Percentiles rank a stretch among this genome's conserved stretches.
Evolutionary conservation across 2,113 vertebrate species (phyloP).

Genomic region (Piliocolobus tephrosceles): DNA sequence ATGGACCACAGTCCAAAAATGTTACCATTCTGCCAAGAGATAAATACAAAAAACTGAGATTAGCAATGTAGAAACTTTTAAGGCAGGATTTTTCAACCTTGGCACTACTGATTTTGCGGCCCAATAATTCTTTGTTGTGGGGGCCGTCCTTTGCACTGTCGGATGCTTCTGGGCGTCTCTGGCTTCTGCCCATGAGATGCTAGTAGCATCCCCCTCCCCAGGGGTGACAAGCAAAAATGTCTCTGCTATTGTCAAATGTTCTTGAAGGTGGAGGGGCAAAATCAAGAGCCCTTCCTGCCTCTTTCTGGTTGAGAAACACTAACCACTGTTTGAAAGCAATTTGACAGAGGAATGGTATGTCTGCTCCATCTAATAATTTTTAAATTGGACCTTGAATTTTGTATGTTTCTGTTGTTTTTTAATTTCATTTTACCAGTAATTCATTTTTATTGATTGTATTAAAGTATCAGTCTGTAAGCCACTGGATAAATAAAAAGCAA

Average conservation of each 20-base stretch:
- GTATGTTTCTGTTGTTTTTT: neutral
- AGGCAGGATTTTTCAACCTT: neutral
- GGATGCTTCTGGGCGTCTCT: neutral
- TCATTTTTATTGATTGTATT: constrained; percentile 61
- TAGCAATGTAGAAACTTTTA: neutral
- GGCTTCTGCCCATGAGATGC: neutral
- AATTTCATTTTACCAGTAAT: constrained; percentile 58
- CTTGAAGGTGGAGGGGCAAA: neutral
- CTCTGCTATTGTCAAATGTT: neutral
- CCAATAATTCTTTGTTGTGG: neutral
- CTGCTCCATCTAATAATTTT: neutral
- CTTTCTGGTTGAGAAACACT: neutral
- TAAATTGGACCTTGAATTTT: constrained; percentile 44
- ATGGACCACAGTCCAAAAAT: neutral
- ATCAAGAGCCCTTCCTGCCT: no score
- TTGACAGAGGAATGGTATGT: neutral
- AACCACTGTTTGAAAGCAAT: neutral
- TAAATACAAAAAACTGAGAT: neutral
- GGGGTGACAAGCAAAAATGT: neutral
- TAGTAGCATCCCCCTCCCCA: neutral
- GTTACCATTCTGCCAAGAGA: neutral
- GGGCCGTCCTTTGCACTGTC: neutral
- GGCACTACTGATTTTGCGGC: neutral
- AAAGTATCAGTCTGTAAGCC: neutral
- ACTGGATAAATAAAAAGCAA: constrained; percentile 26